Conservation (phyloP, 53 echinoderm and acorn worm genomes). For the Paracentrotus lividus region DNA sequence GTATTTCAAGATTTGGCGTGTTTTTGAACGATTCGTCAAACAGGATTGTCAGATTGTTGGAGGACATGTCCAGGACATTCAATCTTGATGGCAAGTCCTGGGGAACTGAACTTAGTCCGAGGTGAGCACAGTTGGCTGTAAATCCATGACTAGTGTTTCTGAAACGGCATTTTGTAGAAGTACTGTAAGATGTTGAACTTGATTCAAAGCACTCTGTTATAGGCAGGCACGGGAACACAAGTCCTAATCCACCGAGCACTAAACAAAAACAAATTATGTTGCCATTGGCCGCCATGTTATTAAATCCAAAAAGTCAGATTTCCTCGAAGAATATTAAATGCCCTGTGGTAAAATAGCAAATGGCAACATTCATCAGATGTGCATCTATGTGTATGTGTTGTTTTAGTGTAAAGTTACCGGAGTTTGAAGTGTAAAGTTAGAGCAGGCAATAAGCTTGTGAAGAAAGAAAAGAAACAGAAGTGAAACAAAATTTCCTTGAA, state of each 20-base stretch:
- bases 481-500: too few species aligned
- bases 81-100: not conserved
- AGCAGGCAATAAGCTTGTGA: too few species aligned
- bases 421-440: too few species aligned
- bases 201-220: not conserved
- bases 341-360: too few species aligned
- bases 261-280: not conserved
- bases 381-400: too few species aligned
- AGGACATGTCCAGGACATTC: not conserved
- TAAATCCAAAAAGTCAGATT: not conserved
- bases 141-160: not conserved
- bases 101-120: not conserved
- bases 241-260: not conserved
- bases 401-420: too few species aligned
- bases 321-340: too few species aligned
- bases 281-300: not conserved
- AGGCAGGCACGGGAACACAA: not conserved
- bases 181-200: not conserved
- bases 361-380: too few species aligned
- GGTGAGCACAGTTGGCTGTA: not conserved
- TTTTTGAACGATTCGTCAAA: conserved; percentile 4
- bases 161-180: not conserved
- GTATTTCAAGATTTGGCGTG: not conserved
- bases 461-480: too few species aligned
- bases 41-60: not conserved